Evolutionary conservation across 2,113 vertebrate genomes (phyloP).

Genomic region (Pao palembangensis): DNA sequence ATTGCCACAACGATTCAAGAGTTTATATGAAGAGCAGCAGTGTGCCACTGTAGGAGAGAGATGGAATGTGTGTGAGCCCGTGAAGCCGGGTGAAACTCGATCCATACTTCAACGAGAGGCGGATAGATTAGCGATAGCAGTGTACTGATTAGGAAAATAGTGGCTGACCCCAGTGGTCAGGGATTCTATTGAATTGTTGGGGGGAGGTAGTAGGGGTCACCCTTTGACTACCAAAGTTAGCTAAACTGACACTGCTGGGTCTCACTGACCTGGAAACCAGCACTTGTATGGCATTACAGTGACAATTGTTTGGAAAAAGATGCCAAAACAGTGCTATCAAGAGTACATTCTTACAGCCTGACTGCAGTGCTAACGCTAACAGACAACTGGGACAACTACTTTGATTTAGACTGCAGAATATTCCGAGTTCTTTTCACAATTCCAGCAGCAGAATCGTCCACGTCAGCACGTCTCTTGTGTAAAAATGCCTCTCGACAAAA

Average conservation of each 20-base stretch:
- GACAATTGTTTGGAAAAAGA: conserved; percentile 55
- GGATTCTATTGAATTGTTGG: conserved; percentile 60
- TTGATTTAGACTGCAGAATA: neutral
- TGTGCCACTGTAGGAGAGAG: conserved; percentile 48
- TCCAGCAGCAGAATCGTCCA: conserved; percentile 1
- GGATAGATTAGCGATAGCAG: conserved; percentile 63
- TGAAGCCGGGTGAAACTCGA: conserved; percentile 52
- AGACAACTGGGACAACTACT: no score
- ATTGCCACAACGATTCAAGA: conserved; percentile 58
- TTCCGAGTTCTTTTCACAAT: conserved; percentile 17
- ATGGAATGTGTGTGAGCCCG: conserved; percentile 23
- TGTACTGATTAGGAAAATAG: conserved; percentile 69
- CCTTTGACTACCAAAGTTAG: conserved; percentile 64
- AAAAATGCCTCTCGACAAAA: conserved; percentile 19
- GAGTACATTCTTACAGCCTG: conserved; percentile 52
- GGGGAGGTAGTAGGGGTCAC: conserved; percentile 41
- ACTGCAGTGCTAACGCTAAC: conserved; percentile 46
- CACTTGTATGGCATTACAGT: conserved; percentile 46
- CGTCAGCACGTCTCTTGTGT: neutral
- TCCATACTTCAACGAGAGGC: conserved; percentile 60
- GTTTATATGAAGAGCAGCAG: conserved; percentile 56
- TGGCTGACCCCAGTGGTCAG: conserved; percentile 55
- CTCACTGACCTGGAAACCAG: conserved; percentile 64
- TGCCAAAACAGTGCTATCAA: conserved; percentile 52
- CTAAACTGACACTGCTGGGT: conserved; percentile 70